Percentiles rank a stretch among this genome's conserved stretches.
Conservation (phyloP, 2,888 invertebrate genomes). For the Parnassius apollo region DNA sequence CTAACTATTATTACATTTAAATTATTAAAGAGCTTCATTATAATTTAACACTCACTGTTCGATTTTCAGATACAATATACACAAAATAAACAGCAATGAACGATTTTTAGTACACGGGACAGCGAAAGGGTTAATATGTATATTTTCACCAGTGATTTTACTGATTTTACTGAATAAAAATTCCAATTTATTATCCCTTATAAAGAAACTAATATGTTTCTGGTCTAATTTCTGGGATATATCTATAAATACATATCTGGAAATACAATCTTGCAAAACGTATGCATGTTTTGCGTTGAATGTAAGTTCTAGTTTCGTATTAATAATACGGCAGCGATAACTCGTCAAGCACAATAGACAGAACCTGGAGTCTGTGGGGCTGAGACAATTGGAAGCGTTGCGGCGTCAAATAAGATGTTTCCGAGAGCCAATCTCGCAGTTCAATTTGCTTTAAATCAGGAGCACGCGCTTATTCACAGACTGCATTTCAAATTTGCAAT, state of each 20-base stretch:
- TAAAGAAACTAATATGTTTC: too few species aligned
- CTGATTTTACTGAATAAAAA: too few species aligned
- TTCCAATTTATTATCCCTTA: too few species aligned
- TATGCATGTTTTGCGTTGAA: constrained; percentile 32
- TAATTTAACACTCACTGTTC: too few species aligned
- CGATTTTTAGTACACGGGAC: too few species aligned
- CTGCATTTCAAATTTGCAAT: constrained; percentile 31
- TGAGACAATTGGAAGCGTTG: constrained; percentile 71
- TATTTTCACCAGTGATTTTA: too few species aligned
- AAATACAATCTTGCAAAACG: constrained; percentile 36
- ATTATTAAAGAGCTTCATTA: too few species aligned
- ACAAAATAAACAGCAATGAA: too few species aligned
- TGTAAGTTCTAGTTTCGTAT: constrained; percentile 33
- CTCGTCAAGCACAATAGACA: constrained; percentile 56
- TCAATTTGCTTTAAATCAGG: constrained; percentile 77
- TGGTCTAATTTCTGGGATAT: not conserved
- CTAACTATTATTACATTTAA: too few species aligned
- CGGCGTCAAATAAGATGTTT: constrained; percentile 75
- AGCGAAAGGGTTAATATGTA: too few species aligned
- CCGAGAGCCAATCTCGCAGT: constrained; percentile 67
- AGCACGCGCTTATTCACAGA: constrained; percentile 44
- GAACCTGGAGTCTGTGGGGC: constrained; percentile 39
- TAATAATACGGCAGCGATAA: constrained; percentile 50
- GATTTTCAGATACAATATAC: too few species aligned
- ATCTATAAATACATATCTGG: constrained; percentile 23